Conservation (phyloP, 2,113 vertebrate genomes). For the Nerophis ophidion region DNA sequence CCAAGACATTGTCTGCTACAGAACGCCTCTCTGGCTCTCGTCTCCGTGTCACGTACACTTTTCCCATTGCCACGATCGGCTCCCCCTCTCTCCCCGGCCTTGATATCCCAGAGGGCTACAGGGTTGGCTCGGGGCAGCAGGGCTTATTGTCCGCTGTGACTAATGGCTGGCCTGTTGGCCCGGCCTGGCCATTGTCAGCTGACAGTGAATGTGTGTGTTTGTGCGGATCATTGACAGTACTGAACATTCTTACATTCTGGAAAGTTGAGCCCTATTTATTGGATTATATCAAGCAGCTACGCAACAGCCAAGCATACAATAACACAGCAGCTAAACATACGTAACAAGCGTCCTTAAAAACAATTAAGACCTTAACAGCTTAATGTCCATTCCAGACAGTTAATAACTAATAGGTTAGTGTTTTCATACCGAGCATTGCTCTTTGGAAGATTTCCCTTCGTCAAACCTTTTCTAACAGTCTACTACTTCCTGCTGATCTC, state of each 20-base stretch:
- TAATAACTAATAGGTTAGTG: no score
- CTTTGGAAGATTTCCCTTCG: no score
- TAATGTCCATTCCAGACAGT: no score
- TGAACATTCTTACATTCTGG: neutral
- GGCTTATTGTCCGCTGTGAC: slow-evolving; percentile 41
- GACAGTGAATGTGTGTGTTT: slow-evolving; percentile 18
- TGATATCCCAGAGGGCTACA: slow-evolving; percentile 36
- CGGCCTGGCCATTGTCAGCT: slow-evolving; percentile 45
- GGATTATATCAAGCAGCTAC: no score
- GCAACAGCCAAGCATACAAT: no score
- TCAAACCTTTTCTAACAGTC: no score
- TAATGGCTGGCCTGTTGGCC: slow-evolving; percentile 28
- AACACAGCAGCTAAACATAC: no score
- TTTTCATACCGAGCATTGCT: no score
- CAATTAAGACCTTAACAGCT: no score
- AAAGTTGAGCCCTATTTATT: neutral
- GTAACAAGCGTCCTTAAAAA: no score
- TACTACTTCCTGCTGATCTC: no score
- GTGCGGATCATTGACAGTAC: neutral
- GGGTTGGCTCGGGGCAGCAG: slow-evolving; percentile 35
- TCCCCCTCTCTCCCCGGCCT: slow-evolving; percentile 12
- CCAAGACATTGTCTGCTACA: slow-evolving; percentile 42
- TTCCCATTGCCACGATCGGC: slow-evolving; percentile 39
- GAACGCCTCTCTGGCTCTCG: slow-evolving; percentile 43
- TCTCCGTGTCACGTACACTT: slow-evolving; percentile 54